These are phyloP conservation scores for Watsonalla cultraria DNA, from an alignment of 2,888 invertebrate species.

Conservation along the genomic window DNA sequence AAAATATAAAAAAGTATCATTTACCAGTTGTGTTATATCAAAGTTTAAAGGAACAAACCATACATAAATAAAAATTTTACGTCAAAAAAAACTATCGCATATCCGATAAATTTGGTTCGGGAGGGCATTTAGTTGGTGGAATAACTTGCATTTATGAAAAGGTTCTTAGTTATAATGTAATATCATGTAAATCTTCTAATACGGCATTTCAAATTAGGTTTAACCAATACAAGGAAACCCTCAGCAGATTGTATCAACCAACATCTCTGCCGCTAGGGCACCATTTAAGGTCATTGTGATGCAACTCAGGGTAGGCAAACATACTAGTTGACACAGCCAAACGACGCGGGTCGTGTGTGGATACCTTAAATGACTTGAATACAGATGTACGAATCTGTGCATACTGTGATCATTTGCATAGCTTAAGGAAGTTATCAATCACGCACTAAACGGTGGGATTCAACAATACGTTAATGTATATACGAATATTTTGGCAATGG, in stretches of 20 bases:
- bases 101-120: too few species aligned
- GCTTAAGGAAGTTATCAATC: constrained; percentile 20
- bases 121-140: too few species aligned
- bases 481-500: too few species aligned
- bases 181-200: not conserved
- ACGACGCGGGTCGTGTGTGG: constrained; percentile 50
- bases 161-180: too few species aligned
- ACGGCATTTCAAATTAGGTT: too few species aligned
- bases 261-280: constrained; percentile 19
- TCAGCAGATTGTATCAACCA: constrained; percentile 3
- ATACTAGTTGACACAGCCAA: constrained; percentile 54
- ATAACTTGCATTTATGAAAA: too few species aligned
- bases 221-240: not conserved
- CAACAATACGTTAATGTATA: too few species aligned
- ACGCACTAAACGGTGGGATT: not conserved
- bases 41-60: too few species aligned
- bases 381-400: constrained; percentile 36
- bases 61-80: too few species aligned
- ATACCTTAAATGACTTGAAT: constrained; percentile 40
- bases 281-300: constrained; percentile 42
- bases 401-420: constrained; percentile 31
- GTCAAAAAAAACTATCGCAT: too few species aligned
- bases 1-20: too few species aligned
- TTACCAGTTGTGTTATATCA: too few species aligned
- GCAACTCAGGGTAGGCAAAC: constrained; percentile 50